Conservation (phyloP, 2,888 invertebrate species). For the Leptogaster cylindrica region DNA sequence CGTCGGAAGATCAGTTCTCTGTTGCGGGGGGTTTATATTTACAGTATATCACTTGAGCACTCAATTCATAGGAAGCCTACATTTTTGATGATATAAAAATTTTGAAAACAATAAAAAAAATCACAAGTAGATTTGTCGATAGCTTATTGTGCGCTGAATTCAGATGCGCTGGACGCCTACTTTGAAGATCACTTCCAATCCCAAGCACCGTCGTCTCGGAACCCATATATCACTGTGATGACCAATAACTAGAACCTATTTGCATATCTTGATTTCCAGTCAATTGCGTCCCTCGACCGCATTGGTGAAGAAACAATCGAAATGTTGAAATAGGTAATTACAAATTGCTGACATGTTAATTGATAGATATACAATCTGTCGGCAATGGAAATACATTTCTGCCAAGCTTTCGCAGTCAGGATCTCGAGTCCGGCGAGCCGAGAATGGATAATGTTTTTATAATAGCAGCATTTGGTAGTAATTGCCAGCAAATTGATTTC, state of each 20-base stretch:
- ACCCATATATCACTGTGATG: slow-evolving; percentile 3
- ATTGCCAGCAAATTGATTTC: slow-evolving; percentile 28
- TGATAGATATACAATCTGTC: slow-evolving; percentile 33
- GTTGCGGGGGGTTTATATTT: not conserved
- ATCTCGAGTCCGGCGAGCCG: not conserved
- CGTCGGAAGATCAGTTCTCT: not conserved
- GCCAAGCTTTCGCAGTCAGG: not conserved
- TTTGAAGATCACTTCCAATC: too few species aligned
- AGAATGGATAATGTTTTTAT: not conserved
- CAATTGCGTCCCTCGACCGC: slow-evolving; percentile 17
- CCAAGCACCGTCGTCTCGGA: not conserved
- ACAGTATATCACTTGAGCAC: too few species aligned
- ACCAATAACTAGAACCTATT: slow-evolving; percentile 27
- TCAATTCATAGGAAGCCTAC: too few species aligned
- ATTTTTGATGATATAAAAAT: too few species aligned
- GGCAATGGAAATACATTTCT: not conserved
- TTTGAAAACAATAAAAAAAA: too few species aligned
- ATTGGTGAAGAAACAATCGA: slow-evolving; percentile 30
- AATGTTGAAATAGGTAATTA: slow-evolving; percentile 37
- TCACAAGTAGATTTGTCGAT: too few species aligned
- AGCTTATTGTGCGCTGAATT: too few species aligned
- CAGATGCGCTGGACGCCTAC: too few species aligned
- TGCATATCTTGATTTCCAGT: slow-evolving; percentile 40
- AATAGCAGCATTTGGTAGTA: slow-evolving; percentile 1
- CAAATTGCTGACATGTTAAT: slow-evolving; percentile 40